Evolutionary conservation across 2,113 vertebrate genomes (phyloP).

Genomic region (Zeus faber): DNA sequence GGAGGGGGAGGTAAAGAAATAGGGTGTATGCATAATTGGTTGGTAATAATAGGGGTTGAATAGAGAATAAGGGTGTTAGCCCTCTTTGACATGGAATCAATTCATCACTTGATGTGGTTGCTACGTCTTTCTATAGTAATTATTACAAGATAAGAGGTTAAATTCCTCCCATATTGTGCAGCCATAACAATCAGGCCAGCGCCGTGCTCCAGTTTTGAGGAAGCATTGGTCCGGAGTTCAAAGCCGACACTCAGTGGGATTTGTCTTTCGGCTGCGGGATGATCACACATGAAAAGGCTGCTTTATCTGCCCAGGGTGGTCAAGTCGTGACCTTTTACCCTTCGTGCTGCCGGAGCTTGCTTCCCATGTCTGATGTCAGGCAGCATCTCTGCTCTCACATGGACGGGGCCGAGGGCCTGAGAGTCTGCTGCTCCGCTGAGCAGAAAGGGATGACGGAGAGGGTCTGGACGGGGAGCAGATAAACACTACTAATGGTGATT

Average conservation of each 20-base stretch:
- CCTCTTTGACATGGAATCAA: too few relatives aligned
- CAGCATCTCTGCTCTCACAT: slow-evolving; percentile 51
- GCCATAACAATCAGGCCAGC: slow-evolving; percentile 22
- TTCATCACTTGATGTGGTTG: too few relatives aligned
- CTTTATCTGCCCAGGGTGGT: slow-evolving; percentile 69
- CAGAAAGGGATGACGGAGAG: slow-evolving; percentile 14
- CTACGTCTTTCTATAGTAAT: too few relatives aligned
- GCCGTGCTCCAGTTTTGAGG: slow-evolving; percentile 26
- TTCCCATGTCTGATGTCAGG: slow-evolving; percentile 69
- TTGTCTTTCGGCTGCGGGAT: slow-evolving; percentile 55
- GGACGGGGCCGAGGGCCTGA: slow-evolving; percentile 46
- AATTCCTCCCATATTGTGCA: background rate
- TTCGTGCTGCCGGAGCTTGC: slow-evolving; percentile 53
- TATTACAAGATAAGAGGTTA: too few relatives aligned
- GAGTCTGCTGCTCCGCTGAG: slow-evolving; percentile 52
- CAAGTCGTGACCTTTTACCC: slow-evolving; percentile 64
- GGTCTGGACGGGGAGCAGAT: slow-evolving; percentile 51
- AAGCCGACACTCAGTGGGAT: slow-evolving; percentile 52
- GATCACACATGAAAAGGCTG: slow-evolving; percentile 68
- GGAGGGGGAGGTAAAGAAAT: slow-evolving; percentile 9
- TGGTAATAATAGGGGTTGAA: too few relatives aligned
- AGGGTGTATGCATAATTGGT: background rate
- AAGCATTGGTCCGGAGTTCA: slow-evolving; percentile 50
- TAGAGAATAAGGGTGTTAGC: too few relatives aligned
- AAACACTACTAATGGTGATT: slow-evolving; percentile 50